A percentile compares a stretch with the other conserved stretches of the same genome.
Conservation (phyloP, 2,888 invertebrate genomes). For the Idaea straminata region DNA sequence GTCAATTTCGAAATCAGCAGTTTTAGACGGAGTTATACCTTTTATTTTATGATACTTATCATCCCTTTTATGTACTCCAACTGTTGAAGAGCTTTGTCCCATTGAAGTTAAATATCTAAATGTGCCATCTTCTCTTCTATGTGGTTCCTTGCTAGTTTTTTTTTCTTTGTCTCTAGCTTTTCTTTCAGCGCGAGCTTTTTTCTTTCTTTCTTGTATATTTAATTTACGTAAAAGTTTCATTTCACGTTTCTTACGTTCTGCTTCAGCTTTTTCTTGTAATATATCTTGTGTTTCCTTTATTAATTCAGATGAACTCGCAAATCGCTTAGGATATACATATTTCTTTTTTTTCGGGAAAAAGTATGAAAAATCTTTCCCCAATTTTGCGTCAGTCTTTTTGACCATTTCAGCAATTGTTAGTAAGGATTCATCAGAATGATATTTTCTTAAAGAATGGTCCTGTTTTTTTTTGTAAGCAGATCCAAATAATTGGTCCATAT, state of each 20-base stretch:
- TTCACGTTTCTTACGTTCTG: conserved; percentile 16
- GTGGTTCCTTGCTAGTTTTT: background rate
- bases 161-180: background rate
- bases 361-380: conserved; percentile 44
- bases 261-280: conserved; percentile 29
- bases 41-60: too few species aligned
- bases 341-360: conserved; percentile 40
- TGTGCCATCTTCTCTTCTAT: background rate
- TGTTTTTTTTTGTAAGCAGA: background rate
- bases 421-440: conserved; percentile 31
- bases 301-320: conserved; percentile 49
- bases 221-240: background rate
- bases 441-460: conserved; percentile 14
- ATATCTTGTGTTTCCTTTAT: conserved; percentile 47
- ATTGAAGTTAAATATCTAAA: background rate
- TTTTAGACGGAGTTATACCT: too few species aligned
- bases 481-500: background rate
- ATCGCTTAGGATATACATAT: conserved; percentile 14
- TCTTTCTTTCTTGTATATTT: too few species aligned
- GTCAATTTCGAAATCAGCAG: background rate
- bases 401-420: conserved; percentile 9
- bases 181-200: background rate
- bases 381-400: conserved; percentile 6
- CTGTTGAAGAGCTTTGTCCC: background rate
- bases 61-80: too few species aligned